Base-by-base conservation (phyloP, 2,888 invertebrate genomes). In the Congeria kusceri region DNA sequence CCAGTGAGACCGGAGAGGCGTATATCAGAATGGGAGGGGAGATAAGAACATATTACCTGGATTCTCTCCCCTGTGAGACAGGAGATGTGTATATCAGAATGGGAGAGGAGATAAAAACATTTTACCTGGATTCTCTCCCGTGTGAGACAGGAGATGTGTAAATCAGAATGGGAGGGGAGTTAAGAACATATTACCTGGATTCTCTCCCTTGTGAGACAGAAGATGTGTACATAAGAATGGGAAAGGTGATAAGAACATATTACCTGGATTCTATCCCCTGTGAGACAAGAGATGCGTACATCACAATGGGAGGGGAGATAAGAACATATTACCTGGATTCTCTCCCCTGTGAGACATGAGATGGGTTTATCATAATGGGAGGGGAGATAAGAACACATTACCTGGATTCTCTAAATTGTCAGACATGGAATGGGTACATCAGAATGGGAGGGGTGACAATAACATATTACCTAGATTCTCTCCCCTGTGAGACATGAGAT, bases 121-220 rank as follows among this genome's bases (percentile, higher is more conserved):
- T 7, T 11, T 11, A 92, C 92, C 91, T 89, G 88, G 7, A 92
- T 90, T 66, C 91, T 85, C 28, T 87, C 83, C 4, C 86, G 83
- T 39, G 88, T 89, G 11, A 92, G 83, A 46, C 84, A 86, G 7
- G 91, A 93, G 46, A 88, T 63, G 56, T 93, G 92, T n/a, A 93
- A 88, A 77, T 93, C 93, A n/a, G 93, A 93, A 77, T 93, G 93
- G 20, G 92, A 89, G 1, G 93, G 93, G 28, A 94, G 89, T 63
- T 93, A 89, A 25, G 92, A 92, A 32, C 92, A 90, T 18, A 90
- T 86, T n/a, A 92, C 90, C 70, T 88, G 85, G 66, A 92, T 90
- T 92, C 18, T 84, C 80, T 7, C 93, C 93, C 18, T 74, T 61
- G 44, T 85, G 85, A 15, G 88, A n/a, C n/a, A n/a, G n/a, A n/a